A percentile compares a stretch with the other conserved stretches of the same genome.
Evolutionary conservation across 2,797 vertebrate species (phyloP).

Genomic region (Gymnothorax javanicus): DNA sequence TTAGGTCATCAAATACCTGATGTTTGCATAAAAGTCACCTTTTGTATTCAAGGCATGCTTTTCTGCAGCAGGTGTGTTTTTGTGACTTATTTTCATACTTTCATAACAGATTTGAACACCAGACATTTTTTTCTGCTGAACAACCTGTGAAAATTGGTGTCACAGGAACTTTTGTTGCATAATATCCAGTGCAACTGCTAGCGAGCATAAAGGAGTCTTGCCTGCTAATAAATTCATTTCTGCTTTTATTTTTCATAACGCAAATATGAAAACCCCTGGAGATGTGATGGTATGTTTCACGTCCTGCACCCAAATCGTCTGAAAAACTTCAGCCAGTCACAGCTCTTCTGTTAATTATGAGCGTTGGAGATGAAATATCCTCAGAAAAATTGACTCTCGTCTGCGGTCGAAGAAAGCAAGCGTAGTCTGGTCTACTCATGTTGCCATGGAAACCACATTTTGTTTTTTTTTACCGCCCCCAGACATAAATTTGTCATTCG

Average conservation of each 20-base stretch:
- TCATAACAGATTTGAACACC: too few species aligned
- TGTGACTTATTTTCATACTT: too few species aligned
- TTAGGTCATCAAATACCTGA: too few species aligned
- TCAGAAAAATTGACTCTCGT: background rate
- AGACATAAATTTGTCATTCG: background rate
- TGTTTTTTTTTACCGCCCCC: background rate
- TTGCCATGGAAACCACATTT: conserved; percentile 12
- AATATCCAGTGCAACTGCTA: background rate
- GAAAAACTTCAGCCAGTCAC: background rate
- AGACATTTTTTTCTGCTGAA: too few species aligned
- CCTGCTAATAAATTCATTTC: background rate
- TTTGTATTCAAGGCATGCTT: too few species aligned
- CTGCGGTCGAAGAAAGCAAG: background rate
- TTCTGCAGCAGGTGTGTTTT: too few species aligned
- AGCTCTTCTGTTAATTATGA: background rate
- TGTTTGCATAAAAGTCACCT: too few species aligned
- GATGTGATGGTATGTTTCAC: background rate
- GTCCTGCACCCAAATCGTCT: background rate
- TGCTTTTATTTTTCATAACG: background rate
- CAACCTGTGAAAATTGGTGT: too few species aligned
- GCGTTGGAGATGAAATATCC: background rate
- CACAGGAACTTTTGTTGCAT: background rate
- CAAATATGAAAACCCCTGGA: background rate
- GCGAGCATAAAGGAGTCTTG: background rate
- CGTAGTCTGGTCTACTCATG: background rate